Conservation (phyloP, 2,113 vertebrate genomes). For the Pseudopodoces humilis region DNA sequence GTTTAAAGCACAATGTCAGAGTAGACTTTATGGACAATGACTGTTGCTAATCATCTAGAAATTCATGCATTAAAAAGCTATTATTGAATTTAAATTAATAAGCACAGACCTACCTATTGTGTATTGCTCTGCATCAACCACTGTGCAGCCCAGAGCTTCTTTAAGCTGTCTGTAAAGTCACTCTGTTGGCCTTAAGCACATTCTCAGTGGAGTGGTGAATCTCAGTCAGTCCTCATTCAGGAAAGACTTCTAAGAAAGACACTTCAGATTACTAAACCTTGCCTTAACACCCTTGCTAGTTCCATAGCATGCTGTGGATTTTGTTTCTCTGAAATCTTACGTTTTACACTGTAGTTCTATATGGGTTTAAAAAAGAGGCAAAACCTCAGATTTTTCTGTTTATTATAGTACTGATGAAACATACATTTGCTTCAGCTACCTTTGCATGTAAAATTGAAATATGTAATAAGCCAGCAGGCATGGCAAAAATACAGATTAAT, state of each 20-base stretch:
- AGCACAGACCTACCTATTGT: not conserved
- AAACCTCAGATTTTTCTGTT: conserved; percentile 12
- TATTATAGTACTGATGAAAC: conserved; percentile 48
- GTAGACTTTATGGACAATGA: not conserved
- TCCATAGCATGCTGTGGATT: not conserved
- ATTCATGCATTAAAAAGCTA: not conserved
- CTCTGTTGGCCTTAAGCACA: not conserved
- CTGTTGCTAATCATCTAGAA: not conserved
- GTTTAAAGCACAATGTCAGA: not conserved
- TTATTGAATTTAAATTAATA: not conserved
- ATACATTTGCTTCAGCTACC: conserved; percentile 28
- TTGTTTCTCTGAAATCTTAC: not conserved
- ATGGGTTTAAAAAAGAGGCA: not conserved
- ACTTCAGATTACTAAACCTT: not conserved
- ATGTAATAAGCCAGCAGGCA: not conserved
- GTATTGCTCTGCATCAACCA: not conserved
- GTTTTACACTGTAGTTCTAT: not conserved
- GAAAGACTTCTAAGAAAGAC: not conserved
- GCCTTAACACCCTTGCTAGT: not conserved
- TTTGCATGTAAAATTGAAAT: conserved; percentile 29
- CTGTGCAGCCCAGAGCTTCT: not conserved
- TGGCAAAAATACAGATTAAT: not conserved
- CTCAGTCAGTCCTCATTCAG: not conserved
- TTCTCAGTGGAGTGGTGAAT: not conserved
- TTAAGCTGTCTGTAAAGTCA: not conserved